Conservation (phyloP, 1,140 invertebrate genomes). For the Caerostris extrusa region DNA sequence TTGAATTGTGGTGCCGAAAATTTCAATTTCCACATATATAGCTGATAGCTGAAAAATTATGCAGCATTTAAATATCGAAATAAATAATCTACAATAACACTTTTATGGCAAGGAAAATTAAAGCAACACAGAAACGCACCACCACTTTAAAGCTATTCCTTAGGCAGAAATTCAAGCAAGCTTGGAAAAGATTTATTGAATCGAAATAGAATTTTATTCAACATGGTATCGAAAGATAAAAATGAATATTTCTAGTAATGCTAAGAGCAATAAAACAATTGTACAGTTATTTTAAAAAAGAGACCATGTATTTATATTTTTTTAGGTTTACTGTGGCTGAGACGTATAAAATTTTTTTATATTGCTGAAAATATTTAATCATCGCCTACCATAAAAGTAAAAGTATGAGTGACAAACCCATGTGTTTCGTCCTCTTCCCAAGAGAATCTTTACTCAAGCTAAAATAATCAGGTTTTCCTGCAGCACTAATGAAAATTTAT, state of each 20-base stretch:
- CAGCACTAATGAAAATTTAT: conserved; percentile 65
- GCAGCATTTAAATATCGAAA: conserved; percentile 24
- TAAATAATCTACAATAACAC: not conserved
- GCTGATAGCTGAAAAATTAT: not conserved
- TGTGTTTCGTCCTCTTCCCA: not conserved
- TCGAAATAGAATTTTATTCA: conserved; percentile 35
- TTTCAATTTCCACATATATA: not conserved
- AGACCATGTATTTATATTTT: not conserved
- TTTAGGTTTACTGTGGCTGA: not conserved
- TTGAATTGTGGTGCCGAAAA: not conserved
- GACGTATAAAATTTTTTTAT: not conserved
- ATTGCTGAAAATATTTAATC: conserved; percentile 51
- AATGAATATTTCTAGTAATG: not conserved
- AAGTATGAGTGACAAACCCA: not conserved
- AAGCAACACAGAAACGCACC: too few relatives aligned
- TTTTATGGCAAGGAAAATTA: too few relatives aligned
- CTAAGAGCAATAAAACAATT: conserved; percentile 25
- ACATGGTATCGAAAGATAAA: not conserved
- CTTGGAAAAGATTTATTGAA: conserved; percentile 16
- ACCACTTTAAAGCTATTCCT: not conserved
- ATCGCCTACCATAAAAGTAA: conserved; percentile 27
- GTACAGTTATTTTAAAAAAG: not conserved
- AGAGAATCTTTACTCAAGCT: conserved; percentile 42
- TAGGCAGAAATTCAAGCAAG: not conserved
- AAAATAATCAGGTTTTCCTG: conserved; percentile 29